These are phyloP conservation scores for Peromyscus aztecus DNA, from an alignment of 2,797 vertebrate species.

Conservation along the genomic window DNA sequence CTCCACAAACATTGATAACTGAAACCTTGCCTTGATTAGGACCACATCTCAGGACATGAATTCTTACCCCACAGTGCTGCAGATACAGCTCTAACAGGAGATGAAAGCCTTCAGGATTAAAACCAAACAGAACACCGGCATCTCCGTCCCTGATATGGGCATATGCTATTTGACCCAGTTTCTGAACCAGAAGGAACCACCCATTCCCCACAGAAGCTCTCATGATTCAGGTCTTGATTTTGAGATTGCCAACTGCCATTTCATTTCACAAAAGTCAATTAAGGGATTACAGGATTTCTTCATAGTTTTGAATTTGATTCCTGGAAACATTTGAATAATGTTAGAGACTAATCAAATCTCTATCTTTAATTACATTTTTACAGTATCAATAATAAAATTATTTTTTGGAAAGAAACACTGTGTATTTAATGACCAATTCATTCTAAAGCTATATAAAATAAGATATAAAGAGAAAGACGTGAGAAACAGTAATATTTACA, in stretches of 20 bases:
- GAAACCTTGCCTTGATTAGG: slow-evolving; percentile 24
- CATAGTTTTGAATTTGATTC: slow-evolving; percentile 64
- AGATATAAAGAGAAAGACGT: slow-evolving; percentile 85
- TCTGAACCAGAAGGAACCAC: slow-evolving; percentile 18
- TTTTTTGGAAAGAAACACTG: slow-evolving; percentile 50
- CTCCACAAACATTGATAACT: background rate
- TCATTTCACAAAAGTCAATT: slow-evolving; percentile 48
- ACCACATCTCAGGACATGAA: slow-evolving; percentile 27
- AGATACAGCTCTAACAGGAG: background rate
- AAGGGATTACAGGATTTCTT: background rate
- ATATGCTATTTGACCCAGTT: slow-evolving; percentile 48
- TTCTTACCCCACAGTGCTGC: slow-evolving; percentile 32
- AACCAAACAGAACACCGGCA: background rate
- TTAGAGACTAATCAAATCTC: slow-evolving; percentile 53
- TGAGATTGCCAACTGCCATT: slow-evolving; percentile 35
- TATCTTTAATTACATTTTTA: slow-evolving; percentile 72
- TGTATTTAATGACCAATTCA: slow-evolving; percentile 70
- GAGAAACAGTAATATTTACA: slow-evolving; percentile 86
- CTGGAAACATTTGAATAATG: slow-evolving; percentile 55
- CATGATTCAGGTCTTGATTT: slow-evolving; percentile 43
- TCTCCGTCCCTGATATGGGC: slow-evolving; percentile 43
- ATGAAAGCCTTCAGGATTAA: background rate
- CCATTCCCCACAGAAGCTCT: background rate
- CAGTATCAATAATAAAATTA: slow-evolving; percentile 61
- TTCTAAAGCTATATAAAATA: slow-evolving; percentile 71